These are phyloP conservation scores for Lynx canadensis DNA, from an alignment of 2,113 vertebrate species.

Conservation along the genomic window DNA sequence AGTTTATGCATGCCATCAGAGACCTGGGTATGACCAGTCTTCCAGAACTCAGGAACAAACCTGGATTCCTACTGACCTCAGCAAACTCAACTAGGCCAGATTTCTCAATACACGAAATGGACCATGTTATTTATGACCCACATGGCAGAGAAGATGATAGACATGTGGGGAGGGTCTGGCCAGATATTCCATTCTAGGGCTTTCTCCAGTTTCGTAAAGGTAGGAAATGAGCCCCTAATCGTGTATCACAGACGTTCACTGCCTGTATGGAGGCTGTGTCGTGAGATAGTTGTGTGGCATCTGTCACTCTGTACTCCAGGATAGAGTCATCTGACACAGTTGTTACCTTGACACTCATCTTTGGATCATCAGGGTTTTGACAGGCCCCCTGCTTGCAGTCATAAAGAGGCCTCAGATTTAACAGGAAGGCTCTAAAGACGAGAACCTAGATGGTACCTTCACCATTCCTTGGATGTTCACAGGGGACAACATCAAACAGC, in stretches of 20 bases:
- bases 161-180: neutral
- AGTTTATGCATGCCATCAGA: neutral
- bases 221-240: neutral
- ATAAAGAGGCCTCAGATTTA: neutral
- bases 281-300: neutral
- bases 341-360: neutral
- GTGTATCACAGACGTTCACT: neutral
- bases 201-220: conserved; percentile 13
- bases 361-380: neutral
- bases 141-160: neutral
- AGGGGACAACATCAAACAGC: neutral
- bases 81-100: neutral
- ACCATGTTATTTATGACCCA: neutral
- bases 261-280: neutral
- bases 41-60: conserved; percentile 66
- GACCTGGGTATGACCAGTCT: neutral
- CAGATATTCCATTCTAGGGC: neutral
- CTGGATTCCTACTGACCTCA: conserved; percentile 40
- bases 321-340: neutral
- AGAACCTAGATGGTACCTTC: neutral
- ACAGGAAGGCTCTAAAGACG: neutral
- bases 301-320: neutral
- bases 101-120: neutral
- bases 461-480: neutral
- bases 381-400: neutral